Percentiles rank a stretch among this genome's conserved stretches.
Evolutionary conservation across 2,888 invertebrate genomes (phyloP).

Genomic region (Polylopha cassiicola): DNA sequence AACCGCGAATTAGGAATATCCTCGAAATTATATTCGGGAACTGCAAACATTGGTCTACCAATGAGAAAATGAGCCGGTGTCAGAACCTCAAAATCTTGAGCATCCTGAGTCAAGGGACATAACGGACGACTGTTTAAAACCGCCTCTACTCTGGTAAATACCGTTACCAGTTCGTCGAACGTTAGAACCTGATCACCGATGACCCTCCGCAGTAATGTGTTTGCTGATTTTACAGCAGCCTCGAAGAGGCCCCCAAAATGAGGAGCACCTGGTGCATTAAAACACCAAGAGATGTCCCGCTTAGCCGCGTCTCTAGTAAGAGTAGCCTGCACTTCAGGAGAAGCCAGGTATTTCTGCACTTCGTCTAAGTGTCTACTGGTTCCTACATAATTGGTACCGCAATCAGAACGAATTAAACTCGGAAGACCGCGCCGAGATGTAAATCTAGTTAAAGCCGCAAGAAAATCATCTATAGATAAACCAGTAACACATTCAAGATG

Average conservation of each 20-base stretch:
- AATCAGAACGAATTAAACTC: constrained; percentile 2
- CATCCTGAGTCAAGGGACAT: constrained; percentile 2
- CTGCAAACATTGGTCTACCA: constrained; percentile 17
- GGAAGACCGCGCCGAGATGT: neutral
- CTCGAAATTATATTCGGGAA: constrained; percentile 21
- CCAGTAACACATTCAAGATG: neutral
- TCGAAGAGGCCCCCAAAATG: constrained; percentile 11
- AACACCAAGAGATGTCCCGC: neutral
- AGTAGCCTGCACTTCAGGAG: neutral
- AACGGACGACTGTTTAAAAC: constrained; percentile 6
- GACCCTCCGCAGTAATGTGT: constrained; percentile 1
- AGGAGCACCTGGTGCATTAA: constrained; percentile 3
- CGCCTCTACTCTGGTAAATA: constrained; percentile 1
- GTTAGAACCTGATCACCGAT: constrained; percentile 6
- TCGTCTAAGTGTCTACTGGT: neutral
- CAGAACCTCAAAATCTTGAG: constrained; percentile 6
- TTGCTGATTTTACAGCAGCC: constrained; percentile 8
- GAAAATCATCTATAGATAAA: neutral
- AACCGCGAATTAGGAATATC: constrained; percentile 19
- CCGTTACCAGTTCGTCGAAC: constrained; percentile 8
- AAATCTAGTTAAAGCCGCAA: neutral
- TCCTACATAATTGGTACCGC: constrained; percentile 1
- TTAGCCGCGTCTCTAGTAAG: neutral
- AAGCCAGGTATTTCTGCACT: neutral
- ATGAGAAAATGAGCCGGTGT: constrained; percentile 26